phyloP scores from a whole-genome alignment of 1,140 invertebrate species.

The Akabosia matsudoensis region DNA sequence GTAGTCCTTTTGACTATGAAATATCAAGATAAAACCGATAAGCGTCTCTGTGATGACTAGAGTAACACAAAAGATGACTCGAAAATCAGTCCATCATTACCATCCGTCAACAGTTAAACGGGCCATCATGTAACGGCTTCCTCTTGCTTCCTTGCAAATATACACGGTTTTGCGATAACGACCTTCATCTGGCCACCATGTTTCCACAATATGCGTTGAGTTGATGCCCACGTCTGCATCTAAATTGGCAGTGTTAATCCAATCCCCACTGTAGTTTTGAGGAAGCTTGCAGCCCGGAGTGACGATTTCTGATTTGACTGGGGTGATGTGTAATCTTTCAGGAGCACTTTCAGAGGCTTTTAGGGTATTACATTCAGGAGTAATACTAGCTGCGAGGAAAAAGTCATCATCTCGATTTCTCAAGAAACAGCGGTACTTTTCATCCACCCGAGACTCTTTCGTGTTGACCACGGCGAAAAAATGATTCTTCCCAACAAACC shows the following conservation, averaged over 20 bases:
- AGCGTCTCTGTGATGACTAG: neutral
- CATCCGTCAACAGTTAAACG: slow-evolving; percentile 92
- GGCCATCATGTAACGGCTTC: slow-evolving; percentile 89
- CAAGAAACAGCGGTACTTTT: slow-evolving; percentile 87
- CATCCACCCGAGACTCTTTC: slow-evolving; percentile 87
- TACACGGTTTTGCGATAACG: slow-evolving; percentile 85
- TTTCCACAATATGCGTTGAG: slow-evolving; percentile 93
- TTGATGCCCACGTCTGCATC: slow-evolving; percentile 92
- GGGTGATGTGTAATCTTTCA: slow-evolving; percentile 79
- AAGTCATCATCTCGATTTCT: slow-evolving; percentile 91
- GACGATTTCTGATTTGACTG: slow-evolving; percentile 77
- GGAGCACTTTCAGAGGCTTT: slow-evolving; percentile 91
- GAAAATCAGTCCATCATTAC: slow-evolving; percentile 54
- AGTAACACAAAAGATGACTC: neutral
- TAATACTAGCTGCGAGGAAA: slow-evolving; percentile 84
- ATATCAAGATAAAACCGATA: too few relatives aligned
- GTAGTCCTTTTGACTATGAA: slow-evolving; percentile 91
- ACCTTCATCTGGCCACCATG: slow-evolving; percentile 85
- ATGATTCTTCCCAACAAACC: slow-evolving; percentile 93
- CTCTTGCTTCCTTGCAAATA: slow-evolving; percentile 85
- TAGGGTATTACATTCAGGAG: slow-evolving; percentile 84
- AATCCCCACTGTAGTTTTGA: slow-evolving; percentile 87
- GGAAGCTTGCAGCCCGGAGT: slow-evolving; percentile 86
- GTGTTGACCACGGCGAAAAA: slow-evolving; percentile 92
- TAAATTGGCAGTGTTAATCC: slow-evolving; percentile 95